Evolutionary conservation across 2,888 invertebrate species (phyloP), one percentile per base, ranked within the genome.

Genomic region (Ptychoptera contaminata): DNA sequence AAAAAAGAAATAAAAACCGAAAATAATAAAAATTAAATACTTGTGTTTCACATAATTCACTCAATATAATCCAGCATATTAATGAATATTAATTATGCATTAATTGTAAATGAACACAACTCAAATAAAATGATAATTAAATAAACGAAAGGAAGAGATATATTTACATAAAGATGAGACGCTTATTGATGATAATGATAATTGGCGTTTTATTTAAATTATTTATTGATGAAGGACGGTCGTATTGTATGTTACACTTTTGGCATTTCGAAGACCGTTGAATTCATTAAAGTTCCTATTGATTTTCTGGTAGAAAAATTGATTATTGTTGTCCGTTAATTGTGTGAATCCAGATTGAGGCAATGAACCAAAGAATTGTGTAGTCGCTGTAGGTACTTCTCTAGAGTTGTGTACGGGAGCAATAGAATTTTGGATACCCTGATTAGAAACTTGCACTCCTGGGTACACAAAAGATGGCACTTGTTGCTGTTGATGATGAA

Each of bases 261-360:
- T 44, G 10, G 44, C 44, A 39, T 38, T 14, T 16, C 44, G 43
- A 14, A 43, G 14, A 8, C 44, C 44, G 31, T 44, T 44, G n/a
- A 36, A 44, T 34, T 43, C 43, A 8, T 16, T 37, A 37, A 10
- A 31, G 11, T 31, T 30, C 10, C 15, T 14, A 15, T 11, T 31
- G 10, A 31, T 8, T 4, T 16, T 23, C 16, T 10, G 36, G 6
- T 34, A 14, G 9, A 10, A 34, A 10, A 23, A 15, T 16, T 39
- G 29, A 16, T 31, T 37, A 34, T 39, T 37, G 42, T 16, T 23
- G 23, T 23, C 23, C 7, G 23, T 23, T 3, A 23, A 7, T 23
- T 23, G 23, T 23, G 23, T 23, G 7, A 23, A 23, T 23, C 23
- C 23, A 7, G 23, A 23, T 23, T 23, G 23, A 5, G 23, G 23